These are phyloP conservation scores for Sturnira hondurensis DNA, from an alignment of 2,113 vertebrate species.

Conservation along the genomic window DNA sequence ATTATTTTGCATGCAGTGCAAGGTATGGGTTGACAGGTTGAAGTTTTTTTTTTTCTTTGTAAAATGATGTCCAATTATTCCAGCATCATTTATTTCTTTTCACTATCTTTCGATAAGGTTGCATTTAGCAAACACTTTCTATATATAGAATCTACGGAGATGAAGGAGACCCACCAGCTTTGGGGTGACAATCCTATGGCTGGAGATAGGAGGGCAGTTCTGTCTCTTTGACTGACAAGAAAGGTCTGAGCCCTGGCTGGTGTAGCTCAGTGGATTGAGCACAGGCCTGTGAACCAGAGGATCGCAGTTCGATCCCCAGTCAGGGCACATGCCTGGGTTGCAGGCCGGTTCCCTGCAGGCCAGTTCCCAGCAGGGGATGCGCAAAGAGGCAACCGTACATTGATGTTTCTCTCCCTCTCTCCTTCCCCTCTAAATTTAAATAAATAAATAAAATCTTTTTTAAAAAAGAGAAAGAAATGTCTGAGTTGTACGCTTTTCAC, in stretches of 20 bases:
- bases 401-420: too few relatives aligned
- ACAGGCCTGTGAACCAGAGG: too few relatives aligned
- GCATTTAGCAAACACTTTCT: background rate
- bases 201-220: background rate
- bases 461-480: too few relatives aligned
- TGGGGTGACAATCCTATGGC: background rate
- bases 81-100: background rate
- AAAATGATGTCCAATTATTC: background rate
- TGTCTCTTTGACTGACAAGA: background rate
- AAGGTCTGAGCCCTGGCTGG: background rate
- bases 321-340: too few relatives aligned
- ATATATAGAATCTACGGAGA: background rate
- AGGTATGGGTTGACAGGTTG: background rate
- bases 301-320: too few relatives aligned
- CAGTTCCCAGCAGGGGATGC: too few relatives aligned
- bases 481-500: background rate
- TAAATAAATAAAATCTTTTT: too few relatives aligned
- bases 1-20: background rate
- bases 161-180: background rate
- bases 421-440: too few relatives aligned
- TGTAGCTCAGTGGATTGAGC: too few relatives aligned
- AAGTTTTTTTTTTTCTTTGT: background rate
- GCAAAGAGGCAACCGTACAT: too few relatives aligned
- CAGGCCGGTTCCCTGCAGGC: too few relatives aligned
- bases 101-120: background rate